phyloP scores from a whole-genome alignment of 2,797 vertebrate species.

The Leptodactylus fallax region DNA sequence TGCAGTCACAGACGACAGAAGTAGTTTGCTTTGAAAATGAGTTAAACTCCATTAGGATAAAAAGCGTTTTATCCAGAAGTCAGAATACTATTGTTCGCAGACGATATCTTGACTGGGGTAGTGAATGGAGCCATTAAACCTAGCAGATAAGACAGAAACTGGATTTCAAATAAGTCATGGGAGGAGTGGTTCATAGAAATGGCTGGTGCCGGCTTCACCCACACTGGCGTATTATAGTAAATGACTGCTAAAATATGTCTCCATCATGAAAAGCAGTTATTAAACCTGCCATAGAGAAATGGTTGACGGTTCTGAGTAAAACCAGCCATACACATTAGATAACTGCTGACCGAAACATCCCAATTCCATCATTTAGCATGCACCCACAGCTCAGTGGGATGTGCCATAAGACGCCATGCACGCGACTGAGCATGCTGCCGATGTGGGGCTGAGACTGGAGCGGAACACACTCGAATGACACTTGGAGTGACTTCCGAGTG shows the following conservation, averaged over 20 bases:
- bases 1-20: conserved; percentile 11
- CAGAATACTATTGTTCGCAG: conserved; percentile 51
- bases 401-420: no score
- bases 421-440: no score
- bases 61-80: conserved; percentile 41
- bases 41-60: conserved; percentile 46
- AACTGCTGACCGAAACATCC: neutral
- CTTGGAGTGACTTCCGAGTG: no score
- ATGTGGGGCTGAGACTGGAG: no score
- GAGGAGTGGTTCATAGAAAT: neutral
- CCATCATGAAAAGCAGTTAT: neutral
- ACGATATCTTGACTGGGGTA: conserved; percentile 19
- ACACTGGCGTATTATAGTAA: neutral
- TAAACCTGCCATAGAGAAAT: neutral
- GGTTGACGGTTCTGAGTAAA: neutral
- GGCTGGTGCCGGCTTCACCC: conserved; percentile 12
- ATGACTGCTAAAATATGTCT: neutral
- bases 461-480: no score
- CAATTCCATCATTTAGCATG: neutral
- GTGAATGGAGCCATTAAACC: conserved; percentile 36
- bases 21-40: conserved; percentile 47
- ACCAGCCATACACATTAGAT: neutral
- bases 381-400: neutral
- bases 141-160: conserved; percentile 42
- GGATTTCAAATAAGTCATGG: neutral